Evolutionary conservation across 2,888 invertebrate genomes (phyloP).

Genomic region (Cheilosia grossa): DNA sequence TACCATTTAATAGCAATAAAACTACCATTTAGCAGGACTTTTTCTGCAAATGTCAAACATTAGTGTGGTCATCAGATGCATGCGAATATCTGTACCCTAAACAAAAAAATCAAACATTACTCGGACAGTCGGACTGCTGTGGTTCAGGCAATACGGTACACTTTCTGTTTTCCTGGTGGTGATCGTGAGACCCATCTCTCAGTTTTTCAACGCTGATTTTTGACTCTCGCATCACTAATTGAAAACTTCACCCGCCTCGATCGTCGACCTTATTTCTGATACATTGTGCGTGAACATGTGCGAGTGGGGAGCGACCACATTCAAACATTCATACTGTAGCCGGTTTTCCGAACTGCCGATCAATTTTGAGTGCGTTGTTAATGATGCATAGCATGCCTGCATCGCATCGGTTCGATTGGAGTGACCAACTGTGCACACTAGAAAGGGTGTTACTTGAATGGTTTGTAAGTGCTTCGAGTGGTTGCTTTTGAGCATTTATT

Average conservation of each 20-base stretch:
- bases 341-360: slow-evolving; percentile 52
- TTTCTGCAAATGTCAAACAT: too few species aligned
- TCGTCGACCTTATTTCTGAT: background rate
- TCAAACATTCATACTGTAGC: slow-evolving; percentile 49
- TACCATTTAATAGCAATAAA: too few species aligned
- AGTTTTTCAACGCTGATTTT: background rate
- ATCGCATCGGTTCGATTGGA: slow-evolving; percentile 18
- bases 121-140: too few species aligned
- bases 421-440: slow-evolving; percentile 44
- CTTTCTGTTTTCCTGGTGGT: too few species aligned
- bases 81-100: too few species aligned
- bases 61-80: too few species aligned
- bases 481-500: slow-evolving; percentile 6
- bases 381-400: slow-evolving; percentile 45
- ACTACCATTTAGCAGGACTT: too few species aligned
- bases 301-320: slow-evolving; percentile 40
- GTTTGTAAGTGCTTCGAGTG: slow-evolving; percentile 30
- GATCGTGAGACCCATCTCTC: too few species aligned
- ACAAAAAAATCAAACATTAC: too few species aligned
- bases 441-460: slow-evolving; percentile 10
- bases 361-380: slow-evolving; percentile 58
- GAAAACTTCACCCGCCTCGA: background rate
- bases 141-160: too few species aligned
- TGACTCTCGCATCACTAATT: background rate
- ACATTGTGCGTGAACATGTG: slow-evolving; percentile 17